Conservation (phyloP, 1,140 invertebrate genomes). For the Thaumetopoea pityocampa region DNA sequence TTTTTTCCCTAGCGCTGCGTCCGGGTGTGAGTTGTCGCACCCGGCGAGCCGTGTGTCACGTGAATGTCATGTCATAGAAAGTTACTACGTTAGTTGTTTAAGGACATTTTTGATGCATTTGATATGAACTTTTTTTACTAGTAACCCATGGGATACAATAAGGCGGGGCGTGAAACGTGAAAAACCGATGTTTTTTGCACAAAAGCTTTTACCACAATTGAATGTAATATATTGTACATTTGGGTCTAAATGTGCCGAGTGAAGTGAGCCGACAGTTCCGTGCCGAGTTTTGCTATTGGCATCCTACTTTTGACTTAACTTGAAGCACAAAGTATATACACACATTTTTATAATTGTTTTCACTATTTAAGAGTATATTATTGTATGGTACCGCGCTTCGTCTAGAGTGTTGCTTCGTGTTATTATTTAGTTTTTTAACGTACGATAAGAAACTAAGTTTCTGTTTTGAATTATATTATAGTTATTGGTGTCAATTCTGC, state of each 20-base stretch:
- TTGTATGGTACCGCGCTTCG: constrained; percentile 58
- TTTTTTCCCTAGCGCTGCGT: constrained; percentile 62
- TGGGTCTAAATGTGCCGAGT: constrained; percentile 73
- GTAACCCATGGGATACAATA: constrained; percentile 58
- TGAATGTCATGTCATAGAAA: too few species aligned
- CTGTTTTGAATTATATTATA: constrained; percentile 65
- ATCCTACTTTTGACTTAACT: constrained; percentile 34
- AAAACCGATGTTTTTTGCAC: constrained; percentile 66
- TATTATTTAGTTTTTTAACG: constrained; percentile 66
- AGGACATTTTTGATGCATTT: constrained; percentile 76
- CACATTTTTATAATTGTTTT: constrained; percentile 57
- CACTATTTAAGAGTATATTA: constrained; percentile 65
- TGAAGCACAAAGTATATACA: constrained; percentile 47
- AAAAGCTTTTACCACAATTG: constrained; percentile 65
- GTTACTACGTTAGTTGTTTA: constrained; percentile 72
- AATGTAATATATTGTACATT: constrained; percentile 76
- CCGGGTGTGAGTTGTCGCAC: constrained; percentile 55
- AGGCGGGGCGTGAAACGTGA: constrained; percentile 63
- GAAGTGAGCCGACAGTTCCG: constrained; percentile 66
- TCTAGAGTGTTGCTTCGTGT: constrained; percentile 72
- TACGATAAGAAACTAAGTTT: constrained; percentile 71
- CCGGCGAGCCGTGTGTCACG: constrained; percentile 58
- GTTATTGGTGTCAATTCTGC: too few species aligned
- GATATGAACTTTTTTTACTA: constrained; percentile 76
- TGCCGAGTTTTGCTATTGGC: constrained; percentile 73